Percentiles rank a stretch among this genome's conserved stretches.
phyloP scores from a whole-genome alignment of 2,797 vertebrate species.

The Novumbra hubbsi region DNA sequence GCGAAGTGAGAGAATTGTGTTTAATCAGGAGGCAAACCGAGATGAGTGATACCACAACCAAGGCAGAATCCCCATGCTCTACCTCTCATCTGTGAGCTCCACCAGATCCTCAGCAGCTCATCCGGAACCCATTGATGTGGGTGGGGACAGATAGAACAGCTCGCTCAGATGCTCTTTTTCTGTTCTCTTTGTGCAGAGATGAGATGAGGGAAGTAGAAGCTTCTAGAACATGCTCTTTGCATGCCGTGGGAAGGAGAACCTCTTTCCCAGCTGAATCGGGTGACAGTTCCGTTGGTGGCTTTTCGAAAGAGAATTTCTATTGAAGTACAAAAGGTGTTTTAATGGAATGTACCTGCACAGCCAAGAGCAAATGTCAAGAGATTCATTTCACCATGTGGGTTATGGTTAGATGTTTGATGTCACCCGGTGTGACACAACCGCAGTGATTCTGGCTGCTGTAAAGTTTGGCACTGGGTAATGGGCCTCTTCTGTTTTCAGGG shows the following conservation, averaged over 20 bases:
- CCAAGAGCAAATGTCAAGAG: background rate
- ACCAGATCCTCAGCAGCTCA: slow-evolving; percentile 55
- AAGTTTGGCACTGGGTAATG: slow-evolving; percentile 4
- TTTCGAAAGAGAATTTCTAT: background rate
- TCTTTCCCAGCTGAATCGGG: background rate
- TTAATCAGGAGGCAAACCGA: slow-evolving; percentile 59
- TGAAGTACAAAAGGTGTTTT: background rate
- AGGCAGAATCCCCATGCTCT: slow-evolving; percentile 38
- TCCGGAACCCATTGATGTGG: slow-evolving; percentile 64
- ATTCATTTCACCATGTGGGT: background rate
- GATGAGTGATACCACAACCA: slow-evolving; percentile 54
- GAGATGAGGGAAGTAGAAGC: slow-evolving; percentile 47
- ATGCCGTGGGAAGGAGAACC: background rate
- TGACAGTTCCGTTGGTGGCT: background rate
- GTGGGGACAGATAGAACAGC: slow-evolving; percentile 59
- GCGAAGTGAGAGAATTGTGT: slow-evolving; percentile 31
- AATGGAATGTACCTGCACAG: background rate
- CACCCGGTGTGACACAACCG: background rate
- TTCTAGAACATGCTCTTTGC: slow-evolving; percentile 47
- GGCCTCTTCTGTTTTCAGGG: slow-evolving; percentile 69
- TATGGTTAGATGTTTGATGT: background rate
- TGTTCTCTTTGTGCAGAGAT: slow-evolving; percentile 61
- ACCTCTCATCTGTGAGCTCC: slow-evolving; percentile 48
- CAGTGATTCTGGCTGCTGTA: too few species aligned
- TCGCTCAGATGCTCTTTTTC: slow-evolving; percentile 60